Base-by-base conservation (phyloP, 1,140 invertebrate genomes). In the Drosophila santomea region DNA sequence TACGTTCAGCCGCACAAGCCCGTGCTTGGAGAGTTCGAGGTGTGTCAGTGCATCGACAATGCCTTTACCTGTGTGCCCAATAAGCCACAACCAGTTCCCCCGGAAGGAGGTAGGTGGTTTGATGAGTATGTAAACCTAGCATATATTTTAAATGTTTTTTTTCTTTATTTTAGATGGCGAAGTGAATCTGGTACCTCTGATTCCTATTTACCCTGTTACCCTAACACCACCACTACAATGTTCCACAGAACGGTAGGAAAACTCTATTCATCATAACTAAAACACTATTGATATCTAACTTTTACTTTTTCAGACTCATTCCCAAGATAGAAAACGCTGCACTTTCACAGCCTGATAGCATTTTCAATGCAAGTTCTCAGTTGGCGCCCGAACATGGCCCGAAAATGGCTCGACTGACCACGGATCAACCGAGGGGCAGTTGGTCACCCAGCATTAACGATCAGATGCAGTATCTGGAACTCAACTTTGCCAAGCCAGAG, bases 41-140 rank as follows among this genome's bases (percentile, higher is more conserved):
- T 94, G 15, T 97, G 96, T 75, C 96, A 97, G 75, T 97, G 96
- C 77, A 91, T 96, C 1, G 94, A 96, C 76, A 96, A 97, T 91
- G 93, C 93, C n/a, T 94, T 77, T 4, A 96, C 68, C 92, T 95
- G 54, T 96, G 96, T 91, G 14, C 86, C 94, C 94, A 86, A 92
- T 92, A 66, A 93, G 91, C 20, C 61, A 10, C 69, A 66, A 11
- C 83, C 92, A 0, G 39, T 59, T 6, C 69, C 66, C 6, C 23
- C 14, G 23, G n/a, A 44, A 38, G 55, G 15, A 32, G 59, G 32
- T 67, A 7, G 12, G 54, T 38, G 14, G 23, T 7, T 35, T 12
- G 2, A 1, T 4, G 4, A 14, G 3, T 15, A 8, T 2, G 0
- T 10, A 1, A 32, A 32, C 28, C 28, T 15, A 3, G 20, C 1